Base-by-base conservation (phyloP, 1,140 invertebrate species). In the Bicyclus anynana region DNA sequence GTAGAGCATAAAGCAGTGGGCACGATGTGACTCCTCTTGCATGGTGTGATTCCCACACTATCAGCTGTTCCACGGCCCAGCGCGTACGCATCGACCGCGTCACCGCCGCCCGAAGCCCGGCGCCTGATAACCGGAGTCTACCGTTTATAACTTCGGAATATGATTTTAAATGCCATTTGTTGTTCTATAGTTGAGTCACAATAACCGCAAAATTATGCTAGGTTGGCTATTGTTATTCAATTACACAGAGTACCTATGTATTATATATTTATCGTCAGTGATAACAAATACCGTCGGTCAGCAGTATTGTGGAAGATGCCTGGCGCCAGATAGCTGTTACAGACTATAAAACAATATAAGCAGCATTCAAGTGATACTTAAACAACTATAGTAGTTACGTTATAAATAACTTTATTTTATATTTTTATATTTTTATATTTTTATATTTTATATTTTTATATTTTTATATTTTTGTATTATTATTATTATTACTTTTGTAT, bases 21-120 rank as follows among this genome's bases (percentile, higher is more conserved):
- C 50, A 48, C 54, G 58, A 59, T 37, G 53, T 50, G 48, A 48
- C 16, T 65, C 40, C 49, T 53, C 53, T 33, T 44, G 44, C 53
- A 60, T 68, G 51, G 59, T 54, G 65, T 70, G 59, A 65, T 83
- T 83, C 81, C 78, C 80, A 86, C 83, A 80, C 67, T 67, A 83
- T 83, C 81, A 80, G 76, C 74, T 79, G 71, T 76, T 81, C 80
- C 67, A 83, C 75, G 80, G 70, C 64, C 60, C 79, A 66, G 78
- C 70, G 65, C 67, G 42, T 50, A 66, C 64, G 71, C 77, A 72
- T 51, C 69, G 52, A 46, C 14, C 48, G 49, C 38, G 55, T 46
- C 29, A 26, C 37, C 16, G 35, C 21, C 33, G 23, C 14, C 47
- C 35, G 44, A 29, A 42, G 51, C 26, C 37, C 33, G 33, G 33